Evolutionary conservation across 2,797 vertebrate species (phyloP).

Genomic region (Tragelaphus eurycerus): DNA sequence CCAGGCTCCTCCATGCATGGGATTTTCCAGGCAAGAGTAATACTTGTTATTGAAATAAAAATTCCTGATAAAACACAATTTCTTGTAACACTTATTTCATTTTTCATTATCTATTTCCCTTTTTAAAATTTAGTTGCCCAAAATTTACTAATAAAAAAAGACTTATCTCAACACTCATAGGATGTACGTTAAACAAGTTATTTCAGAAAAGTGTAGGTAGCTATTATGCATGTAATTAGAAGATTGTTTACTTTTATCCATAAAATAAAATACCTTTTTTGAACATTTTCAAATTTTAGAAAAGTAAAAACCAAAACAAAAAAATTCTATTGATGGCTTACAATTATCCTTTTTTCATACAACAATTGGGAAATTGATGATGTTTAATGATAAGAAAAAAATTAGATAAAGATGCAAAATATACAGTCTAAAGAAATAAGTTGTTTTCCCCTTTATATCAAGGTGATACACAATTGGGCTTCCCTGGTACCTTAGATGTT

Average conservation of each 20-base stretch:
- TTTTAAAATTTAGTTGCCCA: background rate
- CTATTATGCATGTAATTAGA: background rate
- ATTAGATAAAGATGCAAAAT: background rate
- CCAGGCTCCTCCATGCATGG: too few species aligned
- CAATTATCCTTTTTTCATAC: background rate
- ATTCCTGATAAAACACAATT: background rate
- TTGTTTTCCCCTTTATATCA: background rate
- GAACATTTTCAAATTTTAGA: slow-evolving; percentile 27
- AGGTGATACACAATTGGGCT: background rate
- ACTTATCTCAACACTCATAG: background rate
- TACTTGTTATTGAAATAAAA: background rate
- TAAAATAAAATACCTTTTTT: background rate
- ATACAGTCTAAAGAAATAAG: background rate
- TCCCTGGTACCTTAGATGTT: background rate
- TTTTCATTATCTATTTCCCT: background rate
- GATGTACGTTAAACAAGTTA: background rate
- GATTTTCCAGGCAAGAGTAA: too few species aligned
- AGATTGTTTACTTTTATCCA: background rate
- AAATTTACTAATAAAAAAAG: background rate
- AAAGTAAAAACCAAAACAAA: background rate
- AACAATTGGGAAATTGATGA: background rate
- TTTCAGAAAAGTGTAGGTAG: background rate
- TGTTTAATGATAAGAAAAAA: background rate
- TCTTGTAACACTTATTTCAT: background rate
- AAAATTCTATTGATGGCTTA: background rate